A percentile compares a stretch with the other conserved stretches of the same genome.
phyloP scores from a whole-genome alignment of 2,113 vertebrate genomes.

The Charina bottae region DNA sequence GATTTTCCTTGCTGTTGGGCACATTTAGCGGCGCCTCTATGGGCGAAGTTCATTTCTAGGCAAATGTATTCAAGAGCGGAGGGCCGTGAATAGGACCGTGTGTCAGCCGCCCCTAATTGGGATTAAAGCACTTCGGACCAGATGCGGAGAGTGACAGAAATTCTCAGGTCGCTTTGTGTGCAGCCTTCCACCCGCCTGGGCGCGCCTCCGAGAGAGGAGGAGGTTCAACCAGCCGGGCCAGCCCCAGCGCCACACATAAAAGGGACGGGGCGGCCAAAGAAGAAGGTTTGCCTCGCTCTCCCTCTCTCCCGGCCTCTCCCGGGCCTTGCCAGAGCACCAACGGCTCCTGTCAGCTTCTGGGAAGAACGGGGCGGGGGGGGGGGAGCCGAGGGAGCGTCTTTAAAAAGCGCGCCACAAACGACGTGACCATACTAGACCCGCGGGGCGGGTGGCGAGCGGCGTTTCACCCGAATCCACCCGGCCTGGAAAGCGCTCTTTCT shows the following conservation, averaged over 20 bases:
- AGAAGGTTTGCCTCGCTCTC: neutral
- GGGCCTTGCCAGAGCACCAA: constrained; percentile 18
- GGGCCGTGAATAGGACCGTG: constrained; percentile 93
- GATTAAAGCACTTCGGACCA: constrained; percentile 99
- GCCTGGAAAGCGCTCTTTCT: neutral
- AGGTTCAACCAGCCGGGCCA: constrained; percentile 65
- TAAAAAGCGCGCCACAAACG: neutral
- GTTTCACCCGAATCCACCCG: neutral
- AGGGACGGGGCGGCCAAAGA: constrained; percentile 22
- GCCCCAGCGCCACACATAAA: constrained; percentile 72
- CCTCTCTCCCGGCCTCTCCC: neutral
- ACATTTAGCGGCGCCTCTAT: constrained; percentile 94
- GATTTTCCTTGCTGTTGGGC: constrained; percentile 96
- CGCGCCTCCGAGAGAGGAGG: constrained; percentile 69
- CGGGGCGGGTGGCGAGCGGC: neutral
- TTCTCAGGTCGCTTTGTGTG: constrained; percentile 91
- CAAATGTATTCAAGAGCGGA: constrained; percentile 97
- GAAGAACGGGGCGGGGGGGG: neutral
- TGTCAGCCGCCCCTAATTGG: constrained; percentile 99
- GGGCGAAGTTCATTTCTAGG: constrained; percentile 98
- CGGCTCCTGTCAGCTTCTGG: constrained; percentile 2
- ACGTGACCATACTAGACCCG: neutral
- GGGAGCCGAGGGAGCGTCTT: no score
- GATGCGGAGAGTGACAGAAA: constrained; percentile 94
- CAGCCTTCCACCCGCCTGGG: constrained; percentile 86